A percentile compares a stretch with the other conserved stretches of the same genome.
phyloP scores from a whole-genome alignment of 2,797 vertebrate species.

The Danio jaintianensis region DNA sequence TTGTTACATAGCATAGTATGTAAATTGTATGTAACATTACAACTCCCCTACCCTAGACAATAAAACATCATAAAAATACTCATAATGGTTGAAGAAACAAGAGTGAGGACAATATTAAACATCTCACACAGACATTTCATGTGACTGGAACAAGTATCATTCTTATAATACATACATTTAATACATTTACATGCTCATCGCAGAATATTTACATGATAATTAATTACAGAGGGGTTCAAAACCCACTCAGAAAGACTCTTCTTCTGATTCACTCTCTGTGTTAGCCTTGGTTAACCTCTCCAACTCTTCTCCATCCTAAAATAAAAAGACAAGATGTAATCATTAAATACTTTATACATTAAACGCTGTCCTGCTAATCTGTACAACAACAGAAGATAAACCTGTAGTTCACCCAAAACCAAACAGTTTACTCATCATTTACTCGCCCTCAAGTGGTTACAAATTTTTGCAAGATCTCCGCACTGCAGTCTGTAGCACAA shows the following conservation, averaged over 20 bases:
- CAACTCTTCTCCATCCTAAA: conserved; percentile 94
- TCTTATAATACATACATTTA: conserved; percentile 1
- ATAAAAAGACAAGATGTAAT: conserved; percentile 62
- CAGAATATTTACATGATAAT: conserved; percentile 39
- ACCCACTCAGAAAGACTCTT: conserved; percentile 75
- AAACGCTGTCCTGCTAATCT: too few species aligned
- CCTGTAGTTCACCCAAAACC: too few species aligned
- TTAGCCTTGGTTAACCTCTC: conserved; percentile 87
- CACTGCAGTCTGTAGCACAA: too few species aligned
- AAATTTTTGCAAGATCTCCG: too few species aligned
- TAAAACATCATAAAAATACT: too few species aligned
- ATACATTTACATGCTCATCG: conserved; percentile 30
- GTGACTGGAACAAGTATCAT: background rate
- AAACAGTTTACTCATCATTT: too few species aligned
- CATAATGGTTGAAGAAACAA: background rate
- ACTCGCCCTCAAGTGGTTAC: too few species aligned
- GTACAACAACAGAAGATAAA: too few species aligned
- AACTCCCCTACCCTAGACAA: too few species aligned
- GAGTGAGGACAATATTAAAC: background rate
- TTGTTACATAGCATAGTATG: too few species aligned
- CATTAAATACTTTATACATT: conserved; percentile 1
- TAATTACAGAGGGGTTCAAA: conserved; percentile 27
- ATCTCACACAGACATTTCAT: background rate
- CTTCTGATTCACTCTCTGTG: conserved; percentile 92
- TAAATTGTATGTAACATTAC: too few species aligned